Evolutionary conservation across 2,888 invertebrate genomes (phyloP).

Genomic region (Parthenolecanium corni): DNA sequence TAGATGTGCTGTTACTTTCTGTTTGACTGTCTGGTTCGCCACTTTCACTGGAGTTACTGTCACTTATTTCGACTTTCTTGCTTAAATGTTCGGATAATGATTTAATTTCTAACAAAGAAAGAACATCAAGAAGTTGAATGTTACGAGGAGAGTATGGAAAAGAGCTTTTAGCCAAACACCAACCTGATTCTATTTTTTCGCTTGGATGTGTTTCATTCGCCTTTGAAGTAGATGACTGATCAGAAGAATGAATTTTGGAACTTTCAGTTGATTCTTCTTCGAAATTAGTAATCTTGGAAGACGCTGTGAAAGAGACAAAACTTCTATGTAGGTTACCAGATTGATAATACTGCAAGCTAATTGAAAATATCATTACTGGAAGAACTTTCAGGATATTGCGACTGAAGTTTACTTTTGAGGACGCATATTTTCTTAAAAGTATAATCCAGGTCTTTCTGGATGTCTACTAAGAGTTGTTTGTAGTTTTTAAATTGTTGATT

Average conservation of each 20-base stretch:
- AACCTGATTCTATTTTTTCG: background rate
- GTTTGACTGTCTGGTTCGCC: conserved; percentile 11
- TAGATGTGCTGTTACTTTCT: conserved; percentile 9
- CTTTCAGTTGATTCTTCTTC: background rate
- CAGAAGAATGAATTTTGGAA: background rate
- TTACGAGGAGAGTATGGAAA: background rate
- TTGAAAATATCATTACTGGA: too few relatives aligned
- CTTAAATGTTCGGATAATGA: background rate
- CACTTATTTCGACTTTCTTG: conserved; percentile 4
- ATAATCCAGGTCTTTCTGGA: conserved; percentile 89
- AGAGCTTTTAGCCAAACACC: background rate
- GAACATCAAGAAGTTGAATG: background rate
- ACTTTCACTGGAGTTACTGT: conserved; percentile 13
- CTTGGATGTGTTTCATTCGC: background rate
- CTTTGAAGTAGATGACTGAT: background rate
- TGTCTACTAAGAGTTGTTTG: conserved; percentile 70
- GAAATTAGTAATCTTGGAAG: background rate
- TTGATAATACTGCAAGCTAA: too few relatives aligned
- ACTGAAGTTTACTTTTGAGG: conserved; percentile 60
- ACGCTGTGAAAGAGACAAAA: background rate
- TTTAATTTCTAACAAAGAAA: background rate
- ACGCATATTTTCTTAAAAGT: conserved; percentile 83
- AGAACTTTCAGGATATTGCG: conserved; percentile 41
- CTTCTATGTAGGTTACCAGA: too few relatives aligned
- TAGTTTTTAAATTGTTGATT: conserved; percentile 83